These are phyloP conservation scores for Pangasius sanitwongsei DNA, from an alignment of 2,797 vertebrate genomes.

Conservation along the genomic window DNA sequence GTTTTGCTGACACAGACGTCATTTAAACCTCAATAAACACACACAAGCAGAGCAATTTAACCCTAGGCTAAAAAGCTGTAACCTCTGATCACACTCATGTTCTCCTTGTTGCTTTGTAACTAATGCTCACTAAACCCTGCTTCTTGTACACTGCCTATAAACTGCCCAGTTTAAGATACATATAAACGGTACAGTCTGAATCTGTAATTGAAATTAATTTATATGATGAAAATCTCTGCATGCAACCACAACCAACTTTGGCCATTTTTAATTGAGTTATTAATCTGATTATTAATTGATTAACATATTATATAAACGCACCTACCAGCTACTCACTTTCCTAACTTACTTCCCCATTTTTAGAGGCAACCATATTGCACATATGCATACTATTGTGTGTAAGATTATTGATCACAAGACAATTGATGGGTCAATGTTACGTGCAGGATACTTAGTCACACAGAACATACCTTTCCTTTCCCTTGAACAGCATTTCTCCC, in stretches of 20 bases:
- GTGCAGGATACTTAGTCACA: background rate
- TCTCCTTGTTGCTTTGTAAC: background rate
- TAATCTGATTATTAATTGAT: background rate
- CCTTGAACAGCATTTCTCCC: constrained; percentile 85
- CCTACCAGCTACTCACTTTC: background rate
- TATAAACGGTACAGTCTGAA: background rate
- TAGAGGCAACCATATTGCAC: no score
- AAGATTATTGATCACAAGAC: constrained; percentile 6
- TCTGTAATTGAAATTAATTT: background rate
- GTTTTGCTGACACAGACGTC: background rate
- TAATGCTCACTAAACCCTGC: background rate
- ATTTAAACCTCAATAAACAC: background rate
- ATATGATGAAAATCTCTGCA: no score
- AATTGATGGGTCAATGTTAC: background rate
- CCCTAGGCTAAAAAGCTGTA: background rate
- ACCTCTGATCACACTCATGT: background rate
- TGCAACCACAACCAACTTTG: background rate
- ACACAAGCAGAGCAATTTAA: background rate
- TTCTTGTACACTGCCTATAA: background rate
- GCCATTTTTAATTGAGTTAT: background rate
- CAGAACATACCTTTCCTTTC: constrained; percentile 82
- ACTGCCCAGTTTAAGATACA: background rate
- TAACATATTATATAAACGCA: background rate
- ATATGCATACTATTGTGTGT: background rate
- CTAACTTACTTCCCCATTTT: background rate